Percentiles rank a stretch among this genome's conserved stretches.
These are phyloP conservation scores for Lepidurus packardi DNA, from an alignment of 1,140 invertebrate genomes.

Conservation along the genomic window DNA sequence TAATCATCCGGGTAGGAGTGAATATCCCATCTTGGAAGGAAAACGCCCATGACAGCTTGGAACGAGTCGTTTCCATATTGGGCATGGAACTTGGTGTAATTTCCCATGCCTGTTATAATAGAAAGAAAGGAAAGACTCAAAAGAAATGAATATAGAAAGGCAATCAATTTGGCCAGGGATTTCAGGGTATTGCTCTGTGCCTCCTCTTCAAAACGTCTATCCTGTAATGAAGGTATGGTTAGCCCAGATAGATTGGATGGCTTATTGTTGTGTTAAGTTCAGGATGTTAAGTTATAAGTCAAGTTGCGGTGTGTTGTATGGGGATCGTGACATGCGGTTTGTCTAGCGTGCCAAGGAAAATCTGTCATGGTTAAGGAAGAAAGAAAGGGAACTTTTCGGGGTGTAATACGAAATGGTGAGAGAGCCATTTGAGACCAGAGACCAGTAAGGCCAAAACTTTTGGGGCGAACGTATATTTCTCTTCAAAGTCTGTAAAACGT, in stretches of 20 bases:
- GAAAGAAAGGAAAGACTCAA: no score
- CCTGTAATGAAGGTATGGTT: no score
- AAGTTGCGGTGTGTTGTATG: background rate
- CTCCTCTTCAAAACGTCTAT: no score
- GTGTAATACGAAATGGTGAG: no score
- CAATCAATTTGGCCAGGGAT: no score
- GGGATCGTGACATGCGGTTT: background rate
- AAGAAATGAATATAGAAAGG: no score
- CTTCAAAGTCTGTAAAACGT: no score
- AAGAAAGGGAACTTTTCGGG: background rate
- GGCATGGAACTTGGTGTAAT: background rate
- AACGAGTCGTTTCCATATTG: background rate
- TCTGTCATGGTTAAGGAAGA: background rate
- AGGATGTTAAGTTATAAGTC: background rate
- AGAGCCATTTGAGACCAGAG: no score
- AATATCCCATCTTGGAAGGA: background rate
- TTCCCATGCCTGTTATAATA: no score
- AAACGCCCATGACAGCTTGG: background rate
- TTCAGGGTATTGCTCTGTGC: no score
- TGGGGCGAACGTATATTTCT: no score
- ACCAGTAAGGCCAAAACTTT: no score
- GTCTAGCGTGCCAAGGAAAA: background rate
- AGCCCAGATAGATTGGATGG: background rate
- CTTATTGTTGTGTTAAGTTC: conserved; percentile 22
- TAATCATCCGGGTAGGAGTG: background rate